Evolutionary conservation across 1,140 invertebrate species (phyloP).

Genomic region (Lethrus apterus): DNA sequence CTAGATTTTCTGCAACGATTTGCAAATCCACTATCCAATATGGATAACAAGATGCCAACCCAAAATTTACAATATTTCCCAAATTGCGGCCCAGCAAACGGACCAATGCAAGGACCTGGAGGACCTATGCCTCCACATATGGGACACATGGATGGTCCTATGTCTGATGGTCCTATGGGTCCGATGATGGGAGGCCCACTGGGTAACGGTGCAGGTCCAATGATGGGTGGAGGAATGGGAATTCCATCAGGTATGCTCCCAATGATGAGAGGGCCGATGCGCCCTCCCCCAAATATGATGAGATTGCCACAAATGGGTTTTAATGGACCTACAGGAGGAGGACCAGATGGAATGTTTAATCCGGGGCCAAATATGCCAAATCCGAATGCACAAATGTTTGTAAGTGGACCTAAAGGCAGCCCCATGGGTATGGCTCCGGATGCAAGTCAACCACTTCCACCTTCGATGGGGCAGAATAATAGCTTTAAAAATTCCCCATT

Average conservation of each 20-base stretch:
- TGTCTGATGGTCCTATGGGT: slow-evolving; percentile 45
- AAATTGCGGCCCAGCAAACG: slow-evolving; percentile 43
- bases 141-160: slow-evolving; percentile 42
- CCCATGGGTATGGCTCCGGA: slow-evolving; percentile 54
- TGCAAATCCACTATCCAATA: slow-evolving; percentile 64
- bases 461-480: slow-evolving; percentile 66
- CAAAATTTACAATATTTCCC: slow-evolving; percentile 73
- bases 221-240: slow-evolving; percentile 41
- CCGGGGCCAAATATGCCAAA: slow-evolving; percentile 36
- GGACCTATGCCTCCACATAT: slow-evolving; percentile 41
- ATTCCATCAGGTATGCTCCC: slow-evolving; percentile 41
- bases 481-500: slow-evolving; percentile 75
- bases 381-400: slow-evolving; percentile 48
- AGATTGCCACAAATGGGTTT: slow-evolving; percentile 51
- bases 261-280: slow-evolving; percentile 40
- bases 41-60: slow-evolving; percentile 62
- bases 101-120: slow-evolving; percentile 43
- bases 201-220: slow-evolving; percentile 34
- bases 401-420: slow-evolving; percentile 43
- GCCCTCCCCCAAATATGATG: slow-evolving; percentile 46
- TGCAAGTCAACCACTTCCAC: slow-evolving; percentile 65
- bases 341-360: slow-evolving; percentile 41
- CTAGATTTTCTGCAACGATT: slow-evolving; percentile 87
- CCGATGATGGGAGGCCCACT: slow-evolving; percentile 44
- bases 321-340: slow-evolving; percentile 43